phyloP scores from a whole-genome alignment of 2,888 invertebrate genomes.

The Cosmia trapezina region DNA sequence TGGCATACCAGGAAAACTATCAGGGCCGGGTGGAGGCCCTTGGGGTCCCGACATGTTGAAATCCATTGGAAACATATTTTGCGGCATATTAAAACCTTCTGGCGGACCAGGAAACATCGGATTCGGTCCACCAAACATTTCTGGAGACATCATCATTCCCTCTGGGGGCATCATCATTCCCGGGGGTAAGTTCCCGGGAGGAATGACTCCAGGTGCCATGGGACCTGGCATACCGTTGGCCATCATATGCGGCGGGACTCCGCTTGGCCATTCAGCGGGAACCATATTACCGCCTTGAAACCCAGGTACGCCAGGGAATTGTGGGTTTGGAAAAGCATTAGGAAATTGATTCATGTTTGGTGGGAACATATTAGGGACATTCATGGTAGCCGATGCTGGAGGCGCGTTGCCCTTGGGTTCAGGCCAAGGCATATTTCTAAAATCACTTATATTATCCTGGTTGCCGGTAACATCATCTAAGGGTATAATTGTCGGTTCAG shows the following conservation, averaged over 20 bases:
- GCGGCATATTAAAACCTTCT: constrained; percentile 86
- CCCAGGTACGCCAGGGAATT: constrained; percentile 85
- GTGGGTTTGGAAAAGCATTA: constrained; percentile 85
- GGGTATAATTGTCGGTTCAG: constrained; percentile 96
- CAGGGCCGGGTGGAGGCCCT: constrained; percentile 78
- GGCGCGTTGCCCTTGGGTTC: constrained; percentile 94
- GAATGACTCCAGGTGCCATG: constrained; percentile 77
- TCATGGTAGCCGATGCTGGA: constrained; percentile 74
- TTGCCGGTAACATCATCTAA: constrained; percentile 96
- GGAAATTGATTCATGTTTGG: constrained; percentile 86
- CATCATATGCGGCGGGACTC: constrained; percentile 82
- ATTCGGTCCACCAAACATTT: constrained; percentile 66
- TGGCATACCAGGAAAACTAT: constrained; percentile 81
- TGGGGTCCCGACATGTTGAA: constrained; percentile 87
- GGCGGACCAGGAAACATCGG: constrained; percentile 70
- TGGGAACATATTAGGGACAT: constrained; percentile 87
- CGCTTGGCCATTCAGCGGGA: constrained; percentile 83
- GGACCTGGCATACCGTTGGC: constrained; percentile 80
- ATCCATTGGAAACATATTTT: constrained; percentile 88
- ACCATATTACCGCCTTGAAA: constrained; percentile 84
- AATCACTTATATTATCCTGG: constrained; percentile 95
- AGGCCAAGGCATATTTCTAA: constrained; percentile 95
- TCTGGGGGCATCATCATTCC: constrained; percentile 73
- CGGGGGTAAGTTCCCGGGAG: constrained; percentile 79
- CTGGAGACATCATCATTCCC: constrained; percentile 85